Evolutionary conservation across 2,113 vertebrate species (phyloP).

Genomic region (Gambusia affinis): DNA sequence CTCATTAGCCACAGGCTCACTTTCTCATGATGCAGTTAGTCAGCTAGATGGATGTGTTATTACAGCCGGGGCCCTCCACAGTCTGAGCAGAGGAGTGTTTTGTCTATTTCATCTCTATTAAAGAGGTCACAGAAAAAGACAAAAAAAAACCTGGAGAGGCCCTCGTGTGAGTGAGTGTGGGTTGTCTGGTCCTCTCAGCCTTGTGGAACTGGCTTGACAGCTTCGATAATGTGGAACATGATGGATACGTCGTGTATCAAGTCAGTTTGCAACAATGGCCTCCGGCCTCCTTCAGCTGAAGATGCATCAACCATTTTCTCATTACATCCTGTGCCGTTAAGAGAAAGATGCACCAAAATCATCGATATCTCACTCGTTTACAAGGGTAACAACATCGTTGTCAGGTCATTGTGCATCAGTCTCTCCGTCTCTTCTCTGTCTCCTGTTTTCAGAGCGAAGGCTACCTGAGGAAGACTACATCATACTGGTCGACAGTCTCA

Average conservation of each 20-base stretch:
- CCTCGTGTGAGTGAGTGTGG: conserved; percentile 41
- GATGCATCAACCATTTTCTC: conserved; percentile 42
- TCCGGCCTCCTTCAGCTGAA: conserved; percentile 34
- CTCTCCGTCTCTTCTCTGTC: neutral
- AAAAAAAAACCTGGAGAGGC: conserved; percentile 44
- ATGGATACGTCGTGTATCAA: conserved; percentile 53
- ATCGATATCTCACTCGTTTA: neutral
- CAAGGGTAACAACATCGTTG: neutral
- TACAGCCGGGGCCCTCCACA: conserved; percentile 37
- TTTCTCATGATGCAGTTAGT: conserved; percentile 49
- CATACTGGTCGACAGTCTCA: conserved; percentile 95
- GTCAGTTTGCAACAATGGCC: conserved; percentile 47
- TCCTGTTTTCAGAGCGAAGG: conserved; percentile 83
- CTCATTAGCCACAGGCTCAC: conserved; percentile 34
- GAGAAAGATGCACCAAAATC: conserved; percentile 16
- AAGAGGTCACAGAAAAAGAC: conserved; percentile 38
- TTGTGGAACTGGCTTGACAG: conserved; percentile 36
- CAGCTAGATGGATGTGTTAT: conserved; percentile 61
- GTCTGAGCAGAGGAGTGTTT: conserved; percentile 51
- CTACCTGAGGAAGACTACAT: conserved; percentile 95
- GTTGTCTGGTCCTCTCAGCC: conserved; percentile 44
- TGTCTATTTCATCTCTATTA: conserved; percentile 64
- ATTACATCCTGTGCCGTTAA: conserved; percentile 18
- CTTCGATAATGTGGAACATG: conserved; percentile 52
- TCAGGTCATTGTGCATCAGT: neutral